Conservation (phyloP, 2,113 vertebrate genomes). For the Numenius arquata region DNA sequence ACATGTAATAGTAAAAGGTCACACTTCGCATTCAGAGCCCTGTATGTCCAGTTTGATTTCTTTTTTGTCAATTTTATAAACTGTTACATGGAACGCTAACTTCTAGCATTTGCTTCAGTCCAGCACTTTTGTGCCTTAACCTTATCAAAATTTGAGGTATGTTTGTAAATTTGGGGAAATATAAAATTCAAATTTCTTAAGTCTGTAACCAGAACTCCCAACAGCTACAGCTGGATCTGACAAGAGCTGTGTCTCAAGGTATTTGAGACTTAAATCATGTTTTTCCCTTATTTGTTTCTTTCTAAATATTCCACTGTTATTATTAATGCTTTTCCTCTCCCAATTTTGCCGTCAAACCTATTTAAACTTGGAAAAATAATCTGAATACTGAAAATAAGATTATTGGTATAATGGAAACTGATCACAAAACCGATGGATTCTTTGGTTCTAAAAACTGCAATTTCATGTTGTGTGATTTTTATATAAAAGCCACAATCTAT, state of each 20-base stretch:
- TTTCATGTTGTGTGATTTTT: background rate
- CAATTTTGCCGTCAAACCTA: background rate
- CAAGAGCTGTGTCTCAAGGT: background rate
- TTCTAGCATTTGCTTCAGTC: background rate
- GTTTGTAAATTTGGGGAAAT: background rate
- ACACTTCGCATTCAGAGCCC: background rate
- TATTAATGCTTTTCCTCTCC: background rate
- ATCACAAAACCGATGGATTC: fast-evolving
- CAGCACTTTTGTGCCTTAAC: background rate
- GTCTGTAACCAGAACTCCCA: background rate
- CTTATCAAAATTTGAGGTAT: background rate
- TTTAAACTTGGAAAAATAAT: background rate
- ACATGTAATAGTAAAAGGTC: background rate
- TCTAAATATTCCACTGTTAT: background rate
- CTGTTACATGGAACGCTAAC: background rate
- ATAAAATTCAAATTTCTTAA: background rate
- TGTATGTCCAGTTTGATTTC: background rate
- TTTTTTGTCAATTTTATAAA: background rate
- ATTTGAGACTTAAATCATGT: background rate
- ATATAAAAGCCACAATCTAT: background rate
- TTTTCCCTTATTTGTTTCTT: background rate
- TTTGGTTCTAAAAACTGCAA: background rate
- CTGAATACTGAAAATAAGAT: background rate
- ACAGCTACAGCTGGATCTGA: background rate
- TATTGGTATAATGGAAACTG: background rate